These are phyloP conservation scores for Seriola quinqueradiata DNA, from an alignment of 2,113 vertebrate genomes.

Conservation along the genomic window DNA sequence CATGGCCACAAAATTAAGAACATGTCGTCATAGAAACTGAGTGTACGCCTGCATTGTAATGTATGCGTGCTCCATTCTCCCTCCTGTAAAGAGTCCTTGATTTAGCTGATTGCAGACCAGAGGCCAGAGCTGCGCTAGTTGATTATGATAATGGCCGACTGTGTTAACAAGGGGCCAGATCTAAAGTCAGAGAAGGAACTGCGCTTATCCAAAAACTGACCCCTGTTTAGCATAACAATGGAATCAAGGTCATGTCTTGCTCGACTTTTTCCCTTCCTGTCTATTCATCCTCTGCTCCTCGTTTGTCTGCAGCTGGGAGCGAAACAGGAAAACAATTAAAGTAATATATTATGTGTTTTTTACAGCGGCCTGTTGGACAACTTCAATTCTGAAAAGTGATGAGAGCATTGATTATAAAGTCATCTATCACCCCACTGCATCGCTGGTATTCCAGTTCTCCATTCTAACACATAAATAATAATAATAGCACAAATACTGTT, in stretches of 20 bases:
- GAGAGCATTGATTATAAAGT: background rate
- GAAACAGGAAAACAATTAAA: slow-evolving; percentile 1
- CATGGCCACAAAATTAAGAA: background rate
- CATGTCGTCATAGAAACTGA: slow-evolving; percentile 6
- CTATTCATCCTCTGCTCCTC: background rate
- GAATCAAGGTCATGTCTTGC: slow-evolving; percentile 26
- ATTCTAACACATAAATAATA: background rate
- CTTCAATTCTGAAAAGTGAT: background rate
- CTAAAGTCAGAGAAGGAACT: slow-evolving; percentile 30
- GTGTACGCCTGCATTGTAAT: slow-evolving; percentile 15
- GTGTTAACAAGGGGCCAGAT: slow-evolving; percentile 56
- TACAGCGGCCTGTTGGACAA: background rate
- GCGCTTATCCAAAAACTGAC: slow-evolving; percentile 51
- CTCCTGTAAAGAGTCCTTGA: slow-evolving; percentile 50
- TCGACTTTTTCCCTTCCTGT: slow-evolving; percentile 19
- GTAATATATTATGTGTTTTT: slow-evolving; percentile 2
- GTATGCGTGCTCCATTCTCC: background rate
- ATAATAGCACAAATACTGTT: background rate
- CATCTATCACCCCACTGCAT: background rate
- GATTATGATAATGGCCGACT: slow-evolving; percentile 59
- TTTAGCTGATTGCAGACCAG: slow-evolving; percentile 65
- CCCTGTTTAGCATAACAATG: slow-evolving; percentile 48
- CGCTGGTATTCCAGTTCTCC: background rate
- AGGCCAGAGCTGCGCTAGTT: slow-evolving; percentile 36
- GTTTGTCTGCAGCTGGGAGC: slow-evolving; percentile 9